Evolutionary conservation across 2,888 invertebrate genomes (phyloP).

Genomic region (Fragum fragum): DNA sequence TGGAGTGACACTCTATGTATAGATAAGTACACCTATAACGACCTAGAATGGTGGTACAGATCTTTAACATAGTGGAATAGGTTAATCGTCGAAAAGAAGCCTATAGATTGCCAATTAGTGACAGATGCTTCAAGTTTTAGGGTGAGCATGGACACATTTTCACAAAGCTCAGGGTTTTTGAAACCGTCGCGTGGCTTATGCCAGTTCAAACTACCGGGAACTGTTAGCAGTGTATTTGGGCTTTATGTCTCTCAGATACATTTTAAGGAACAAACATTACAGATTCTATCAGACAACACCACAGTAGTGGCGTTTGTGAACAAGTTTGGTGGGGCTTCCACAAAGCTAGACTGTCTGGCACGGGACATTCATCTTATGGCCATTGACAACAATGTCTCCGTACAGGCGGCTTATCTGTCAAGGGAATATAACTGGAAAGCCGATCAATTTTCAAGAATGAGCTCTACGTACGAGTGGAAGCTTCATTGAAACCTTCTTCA

Average conservation of each 20-base stretch:
- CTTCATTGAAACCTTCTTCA: constrained; percentile 36
- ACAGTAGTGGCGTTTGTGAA: constrained; percentile 29
- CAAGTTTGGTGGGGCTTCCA: constrained; percentile 9
- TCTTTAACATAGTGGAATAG: constrained; percentile 17
- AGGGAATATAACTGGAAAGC: constrained; percentile 32
- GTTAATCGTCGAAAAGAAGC: neutral
- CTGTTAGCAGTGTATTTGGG: constrained; percentile 34
- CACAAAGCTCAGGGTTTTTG: constrained; percentile 31
- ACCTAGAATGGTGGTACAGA: constrained; percentile 33
- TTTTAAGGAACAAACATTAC: neutral
- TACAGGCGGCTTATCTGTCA: constrained; percentile 22
- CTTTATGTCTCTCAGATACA: constrained; percentile 25
- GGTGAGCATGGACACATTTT: constrained; percentile 28
- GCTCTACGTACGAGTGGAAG: constrained; percentile 35
- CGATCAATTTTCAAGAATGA: constrained; percentile 25
- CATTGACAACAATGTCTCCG: constrained; percentile 6
- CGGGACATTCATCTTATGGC: constrained; percentile 25
- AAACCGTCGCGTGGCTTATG: constrained; percentile 17
- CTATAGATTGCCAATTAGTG: constrained; percentile 29
- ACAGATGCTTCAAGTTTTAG: constrained; percentile 18
- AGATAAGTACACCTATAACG: neutral
- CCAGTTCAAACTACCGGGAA: constrained; percentile 39
- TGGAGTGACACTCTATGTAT: constrained; percentile 27
- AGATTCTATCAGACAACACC: constrained; percentile 39
- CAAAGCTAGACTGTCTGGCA: constrained; percentile 23